Conservation (phyloP, 1,140 invertebrate species). For the Pseudobourletiella spinata region DNA sequence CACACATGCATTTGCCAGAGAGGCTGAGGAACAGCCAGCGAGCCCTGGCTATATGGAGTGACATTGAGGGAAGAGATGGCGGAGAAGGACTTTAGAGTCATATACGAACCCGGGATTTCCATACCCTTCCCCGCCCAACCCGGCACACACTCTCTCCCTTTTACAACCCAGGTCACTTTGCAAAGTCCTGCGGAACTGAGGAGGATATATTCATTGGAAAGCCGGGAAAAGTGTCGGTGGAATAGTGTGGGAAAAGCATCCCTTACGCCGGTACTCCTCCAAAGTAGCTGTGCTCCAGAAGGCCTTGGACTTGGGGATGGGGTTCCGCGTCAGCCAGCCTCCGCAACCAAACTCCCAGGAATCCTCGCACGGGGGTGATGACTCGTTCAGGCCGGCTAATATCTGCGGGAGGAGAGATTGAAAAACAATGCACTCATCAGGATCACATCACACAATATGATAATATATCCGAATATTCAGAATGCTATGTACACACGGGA, state of each 20-base stretch:
- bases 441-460: neutral
- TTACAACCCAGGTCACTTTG: neutral
- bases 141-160: too few relatives aligned
- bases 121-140: too few relatives aligned
- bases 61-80: too few relatives aligned
- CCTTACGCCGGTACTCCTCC: too few relatives aligned
- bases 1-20: too few relatives aligned
- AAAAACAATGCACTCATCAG: neutral
- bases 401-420: slow-evolving; percentile 39
- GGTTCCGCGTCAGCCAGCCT: slow-evolving; percentile 43
- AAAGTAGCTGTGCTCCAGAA: slow-evolving; percentile 39
- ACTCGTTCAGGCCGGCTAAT: slow-evolving; percentile 45
- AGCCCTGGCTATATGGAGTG: too few relatives aligned
- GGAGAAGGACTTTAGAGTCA: too few relatives aligned
- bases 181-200: neutral
- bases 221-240: neutral
- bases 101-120: too few relatives aligned
- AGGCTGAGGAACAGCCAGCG: too few relatives aligned
- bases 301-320: slow-evolving; percentile 38
- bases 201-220: neutral
- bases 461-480: neutral
- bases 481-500: neutral
- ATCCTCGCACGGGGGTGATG: slow-evolving; percentile 47
- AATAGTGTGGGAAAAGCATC: too few relatives aligned
- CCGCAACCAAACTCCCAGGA: slow-evolving; percentile 53